Evolutionary conservation across 1,140 invertebrate species (phyloP).

Genomic region (Idris sp.): DNA sequence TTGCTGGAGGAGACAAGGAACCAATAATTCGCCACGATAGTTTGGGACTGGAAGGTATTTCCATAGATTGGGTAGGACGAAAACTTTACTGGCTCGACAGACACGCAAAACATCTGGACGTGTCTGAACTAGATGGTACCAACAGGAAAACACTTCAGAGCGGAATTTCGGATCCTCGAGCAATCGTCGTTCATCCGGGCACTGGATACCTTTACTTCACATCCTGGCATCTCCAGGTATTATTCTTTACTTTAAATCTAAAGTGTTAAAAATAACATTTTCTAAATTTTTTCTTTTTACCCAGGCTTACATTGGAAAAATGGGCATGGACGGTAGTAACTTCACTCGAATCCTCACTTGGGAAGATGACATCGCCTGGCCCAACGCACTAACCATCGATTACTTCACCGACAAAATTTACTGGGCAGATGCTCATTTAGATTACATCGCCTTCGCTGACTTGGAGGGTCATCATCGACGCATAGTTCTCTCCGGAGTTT

Average conservation of each 20-base stretch:
- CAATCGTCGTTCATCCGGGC: slow-evolving; percentile 95
- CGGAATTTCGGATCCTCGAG: slow-evolving; percentile 93
- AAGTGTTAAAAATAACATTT: too few relatives aligned
- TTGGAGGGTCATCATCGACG: slow-evolving; percentile 92
- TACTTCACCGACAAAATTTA: slow-evolving; percentile 96
- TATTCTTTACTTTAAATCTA: too few relatives aligned
- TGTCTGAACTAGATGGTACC: slow-evolving; percentile 94
- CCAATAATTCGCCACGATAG: slow-evolving; percentile 94
- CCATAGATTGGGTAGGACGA: slow-evolving; percentile 96
- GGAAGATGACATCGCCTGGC: slow-evolving; percentile 98
- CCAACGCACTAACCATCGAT: slow-evolving; percentile 97
- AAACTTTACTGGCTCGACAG: slow-evolving; percentile 99
- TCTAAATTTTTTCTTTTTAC: too few relatives aligned
- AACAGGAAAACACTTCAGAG: slow-evolving; percentile 92
- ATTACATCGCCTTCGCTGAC: slow-evolving; percentile 97
- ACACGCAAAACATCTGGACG: slow-evolving; percentile 95
- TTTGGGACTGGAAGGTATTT: slow-evolving; percentile 96
- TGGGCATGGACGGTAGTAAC: slow-evolving; percentile 97
- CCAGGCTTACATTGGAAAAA: slow-evolving; percentile 98
- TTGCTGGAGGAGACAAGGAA: slow-evolving; percentile 82
- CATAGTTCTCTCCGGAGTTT: slow-evolving; percentile 86
- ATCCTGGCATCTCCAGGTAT: slow-evolving; percentile 92
- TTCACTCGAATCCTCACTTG: slow-evolving; percentile 93
- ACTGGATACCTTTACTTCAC: slow-evolving; percentile 97
- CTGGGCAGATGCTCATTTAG: slow-evolving; percentile 98